Evolutionary conservation across 2,888 invertebrate species (phyloP).

Genomic region (Hyposoter didymator): DNA sequence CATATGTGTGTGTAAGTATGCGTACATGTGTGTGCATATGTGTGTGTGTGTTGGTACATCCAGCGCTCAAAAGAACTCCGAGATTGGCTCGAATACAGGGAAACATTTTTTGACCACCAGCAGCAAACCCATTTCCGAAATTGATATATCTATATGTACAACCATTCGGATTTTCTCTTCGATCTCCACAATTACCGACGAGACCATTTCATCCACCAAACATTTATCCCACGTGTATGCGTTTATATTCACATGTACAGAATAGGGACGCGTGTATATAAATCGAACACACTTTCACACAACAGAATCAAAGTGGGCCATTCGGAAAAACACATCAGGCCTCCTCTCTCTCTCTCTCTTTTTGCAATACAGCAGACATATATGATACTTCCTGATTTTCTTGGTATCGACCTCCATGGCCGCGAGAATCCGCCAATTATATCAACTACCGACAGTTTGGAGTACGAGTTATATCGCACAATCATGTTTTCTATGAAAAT

Average conservation of each 20-base stretch:
- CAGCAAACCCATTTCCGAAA: constrained; percentile 24
- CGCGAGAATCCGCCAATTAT: constrained; percentile 22
- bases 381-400: constrained; percentile 35
- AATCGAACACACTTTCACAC: background rate
- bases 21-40: background rate
- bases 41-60: background rate
- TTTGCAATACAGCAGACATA: background rate
- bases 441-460: background rate
- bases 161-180: constrained; percentile 45
- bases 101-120: constrained; percentile 36
- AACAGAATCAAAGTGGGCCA: background rate
- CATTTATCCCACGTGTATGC: constrained; percentile 28
- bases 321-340: background rate
- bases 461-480: background rate
- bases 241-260: background rate
- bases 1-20: background rate
- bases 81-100: constrained; percentile 16
- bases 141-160: constrained; percentile 30
- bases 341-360: background rate
- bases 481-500: background rate
- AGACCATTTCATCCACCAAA: constrained; percentile 37
- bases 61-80: background rate
- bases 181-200: constrained; percentile 48
- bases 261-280: background rate
- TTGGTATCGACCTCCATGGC: background rate